Conservation (phyloP, 2,113 vertebrate genomes). For the Setophaga kirtlandii region DNA sequence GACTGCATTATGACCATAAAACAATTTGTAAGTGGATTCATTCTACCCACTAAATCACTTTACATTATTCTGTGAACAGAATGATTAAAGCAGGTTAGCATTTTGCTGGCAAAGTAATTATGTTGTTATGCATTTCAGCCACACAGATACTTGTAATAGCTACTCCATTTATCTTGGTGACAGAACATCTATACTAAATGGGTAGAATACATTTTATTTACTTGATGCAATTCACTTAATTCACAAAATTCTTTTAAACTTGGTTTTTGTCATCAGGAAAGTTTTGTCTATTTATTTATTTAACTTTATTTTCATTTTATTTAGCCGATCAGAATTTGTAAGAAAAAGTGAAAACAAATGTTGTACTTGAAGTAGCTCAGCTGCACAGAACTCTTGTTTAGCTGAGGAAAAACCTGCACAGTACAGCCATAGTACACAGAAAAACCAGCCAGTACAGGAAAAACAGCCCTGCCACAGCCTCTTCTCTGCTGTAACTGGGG, state of each 20-base stretch:
- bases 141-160: slow-evolving; percentile 58
- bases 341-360: not conserved
- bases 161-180: slow-evolving; percentile 76
- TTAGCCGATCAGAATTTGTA: not conserved
- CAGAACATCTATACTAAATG: slow-evolving; percentile 71
- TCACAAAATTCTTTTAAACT: slow-evolving; percentile 58
- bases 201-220: slow-evolving; percentile 70
- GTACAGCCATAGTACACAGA: too few relatives aligned
- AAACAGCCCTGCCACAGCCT: not conserved
- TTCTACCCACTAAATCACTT: slow-evolving; percentile 77
- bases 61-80: slow-evolving; percentile 65
- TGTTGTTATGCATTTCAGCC: slow-evolving; percentile 75
- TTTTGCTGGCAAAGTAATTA: slow-evolving; percentile 76
- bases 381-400: not conserved
- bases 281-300: slow-evolving; percentile 17
- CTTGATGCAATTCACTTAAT: slow-evolving; percentile 63
- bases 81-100: slow-evolving; percentile 75
- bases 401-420: not conserved
- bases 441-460: too few relatives aligned
- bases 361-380: not conserved
- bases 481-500: not conserved
- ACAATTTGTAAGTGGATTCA: slow-evolving; percentile 78
- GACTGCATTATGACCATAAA: slow-evolving; percentile 73
- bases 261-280: slow-evolving; percentile 27
- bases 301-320: not conserved